Percentiles rank a stretch among this genome's conserved stretches.
Evolutionary conservation across 2,888 invertebrate genomes (phyloP).

Genomic region (Gymnoscelis rufifasciata): DNA sequence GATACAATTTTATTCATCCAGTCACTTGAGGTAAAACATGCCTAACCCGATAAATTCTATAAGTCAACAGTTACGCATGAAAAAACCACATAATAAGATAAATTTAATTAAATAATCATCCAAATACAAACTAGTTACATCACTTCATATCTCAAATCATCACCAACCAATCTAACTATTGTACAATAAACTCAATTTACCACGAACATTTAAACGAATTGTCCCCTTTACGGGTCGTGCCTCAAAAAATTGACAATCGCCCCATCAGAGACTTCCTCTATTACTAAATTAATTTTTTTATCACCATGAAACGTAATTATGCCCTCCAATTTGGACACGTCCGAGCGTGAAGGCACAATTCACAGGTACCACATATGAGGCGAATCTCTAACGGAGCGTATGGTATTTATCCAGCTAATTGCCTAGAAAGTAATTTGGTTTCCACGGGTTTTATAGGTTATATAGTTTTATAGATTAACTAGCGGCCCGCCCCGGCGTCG

Average conservation of each 20-base stretch:
- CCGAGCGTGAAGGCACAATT: constrained; percentile 47
- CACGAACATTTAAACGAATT: constrained; percentile 25
- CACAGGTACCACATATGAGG: constrained; percentile 24
- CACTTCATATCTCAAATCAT: not conserved
- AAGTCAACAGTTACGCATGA: no score
- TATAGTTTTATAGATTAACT: no score
- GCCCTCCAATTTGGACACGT: constrained; percentile 56
- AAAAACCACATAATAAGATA: no score
- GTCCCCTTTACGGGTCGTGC: constrained; percentile 30
- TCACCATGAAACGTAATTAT: constrained; percentile 57
- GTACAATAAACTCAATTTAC: constrained; percentile 21
- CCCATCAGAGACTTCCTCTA: constrained; percentile 51
- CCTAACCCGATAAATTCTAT: no score
- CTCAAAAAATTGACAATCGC: constrained; percentile 34
- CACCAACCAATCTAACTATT: constrained; percentile 1
- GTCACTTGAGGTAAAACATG: no score
- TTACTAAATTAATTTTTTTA: constrained; percentile 49
- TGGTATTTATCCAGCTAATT: no score
- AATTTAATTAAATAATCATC: no score
- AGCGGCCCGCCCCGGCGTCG: no score
- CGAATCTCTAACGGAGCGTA: not conserved
- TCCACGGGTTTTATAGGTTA: no score
- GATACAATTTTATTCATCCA: no score
- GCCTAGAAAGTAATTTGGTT: no score
- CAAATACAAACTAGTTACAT: no score